Base-by-base conservation (phyloP, 2,797 vertebrate species). In the Mionectes olivaceus region DNA sequence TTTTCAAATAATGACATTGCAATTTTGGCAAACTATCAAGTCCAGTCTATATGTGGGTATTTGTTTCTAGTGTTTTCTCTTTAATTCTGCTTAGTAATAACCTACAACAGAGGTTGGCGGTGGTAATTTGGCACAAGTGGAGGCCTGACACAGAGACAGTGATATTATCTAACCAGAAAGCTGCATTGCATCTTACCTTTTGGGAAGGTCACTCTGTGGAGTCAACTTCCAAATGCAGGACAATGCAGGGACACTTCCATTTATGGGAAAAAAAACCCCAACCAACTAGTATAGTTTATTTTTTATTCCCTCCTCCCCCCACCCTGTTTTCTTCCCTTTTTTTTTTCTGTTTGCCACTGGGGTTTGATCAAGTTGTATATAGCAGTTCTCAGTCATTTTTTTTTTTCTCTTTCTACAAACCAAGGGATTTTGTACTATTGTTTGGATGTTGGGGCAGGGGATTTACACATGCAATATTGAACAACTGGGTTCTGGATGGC, bases 181-280 rank as follows among this genome's bases (percentile, higher is more conserved):
- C 91, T 94, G 95, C 93, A 92, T 56, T 95, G 91, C 90, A 96
- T 84, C 86, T 90, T 73, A 44, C 49, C 89, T 88, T 92, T 90
- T 79, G 80, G 67, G 55, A 94, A 95, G 88, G 91, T 94, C 65
- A 94, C 59, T 11, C 55, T 59, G 77, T 43, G 80, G 89, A 93
- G 73, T 81, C 52, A 75, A 41, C 39, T 90, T 90, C 25, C 32
- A 89, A 91, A 75, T 39, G 33, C 18, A 9, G 74, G 59, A 67
- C 46, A 87, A 33, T 55, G 43, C 50, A 65, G 76, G n/a, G 47
- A 37, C 10, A 13, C 52, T 93, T 73, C 35, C 65, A 75, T 44
- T 81, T 69, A 68, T 11, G 33, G 23, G 33, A 33, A 33, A 64
- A 46, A 77, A 68, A 50, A 0, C 0, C 18, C 0, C 21, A 60